A percentile compares a stretch with the other conserved stretches of the same genome.
Evolutionary conservation across 1,140 invertebrate genomes (phyloP).

Genomic region (Danaus plexippus): DNA sequence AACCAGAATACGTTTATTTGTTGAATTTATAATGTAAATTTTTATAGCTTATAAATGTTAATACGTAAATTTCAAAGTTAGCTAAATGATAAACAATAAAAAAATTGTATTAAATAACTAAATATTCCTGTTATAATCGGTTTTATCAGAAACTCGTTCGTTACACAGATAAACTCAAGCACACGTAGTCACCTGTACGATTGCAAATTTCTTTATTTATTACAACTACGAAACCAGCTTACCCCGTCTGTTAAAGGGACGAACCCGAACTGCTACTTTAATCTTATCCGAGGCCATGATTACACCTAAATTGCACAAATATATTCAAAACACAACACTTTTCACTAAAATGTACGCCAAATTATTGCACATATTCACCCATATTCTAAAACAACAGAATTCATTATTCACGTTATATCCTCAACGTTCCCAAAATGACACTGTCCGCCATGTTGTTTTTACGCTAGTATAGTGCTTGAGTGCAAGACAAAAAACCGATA

Average conservation of each 20-base stretch:
- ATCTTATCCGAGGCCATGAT: constrained; percentile 92
- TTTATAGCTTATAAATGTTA: too few species aligned
- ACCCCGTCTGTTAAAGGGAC: constrained; percentile 97
- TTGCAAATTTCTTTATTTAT: constrained; percentile 64
- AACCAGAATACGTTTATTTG: too few species aligned
- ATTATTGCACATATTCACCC: constrained; percentile 71
- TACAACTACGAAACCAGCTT: constrained; percentile 70
- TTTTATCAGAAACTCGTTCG: constrained; percentile 19
- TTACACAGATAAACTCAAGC: constrained; percentile 39
- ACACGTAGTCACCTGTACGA: constrained; percentile 49
- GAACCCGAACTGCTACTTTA: constrained; percentile 95
- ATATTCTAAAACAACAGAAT: constrained; percentile 72
- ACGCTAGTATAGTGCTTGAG: constrained; percentile 26
- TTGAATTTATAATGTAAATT: too few species aligned
- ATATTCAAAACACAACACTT: constrained; percentile 68
- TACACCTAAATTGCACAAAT: constrained; percentile 62
- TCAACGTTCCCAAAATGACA: constrained; percentile 67
- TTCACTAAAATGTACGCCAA: constrained; percentile 58
- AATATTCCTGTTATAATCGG: constrained; percentile 9
- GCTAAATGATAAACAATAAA: too few species aligned
- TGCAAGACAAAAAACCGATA: constrained; percentile 22
- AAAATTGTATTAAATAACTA: too few species aligned
- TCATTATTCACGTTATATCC: constrained; percentile 70
- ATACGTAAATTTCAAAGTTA: too few species aligned
- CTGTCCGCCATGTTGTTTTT: constrained; percentile 72